Conservation (phyloP, 2,888 invertebrate species). For the Amphimallon solstitiale region DNA sequence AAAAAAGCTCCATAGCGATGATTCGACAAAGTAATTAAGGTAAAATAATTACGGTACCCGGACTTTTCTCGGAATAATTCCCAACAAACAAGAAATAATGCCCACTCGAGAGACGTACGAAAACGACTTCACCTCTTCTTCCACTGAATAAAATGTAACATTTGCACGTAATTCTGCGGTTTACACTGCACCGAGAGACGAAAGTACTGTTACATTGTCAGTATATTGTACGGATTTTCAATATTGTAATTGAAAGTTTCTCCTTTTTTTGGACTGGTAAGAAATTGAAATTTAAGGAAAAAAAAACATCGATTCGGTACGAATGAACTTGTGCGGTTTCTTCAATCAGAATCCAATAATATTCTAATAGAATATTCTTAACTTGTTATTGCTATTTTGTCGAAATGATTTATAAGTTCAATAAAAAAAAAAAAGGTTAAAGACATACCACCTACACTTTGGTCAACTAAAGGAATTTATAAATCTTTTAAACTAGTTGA, state of each 20-base stretch:
- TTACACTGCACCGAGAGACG: not conserved
- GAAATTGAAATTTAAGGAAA: not conserved
- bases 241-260: constrained; percentile 24
- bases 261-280: not conserved
- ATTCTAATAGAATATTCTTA: no score
- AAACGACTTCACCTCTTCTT: constrained; percentile 2
- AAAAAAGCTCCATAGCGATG: constrained; percentile 25
- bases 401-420: no score
- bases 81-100: not conserved
- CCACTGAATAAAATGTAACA: constrained; percentile 25
- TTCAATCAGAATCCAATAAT: no score
- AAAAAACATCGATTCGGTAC: constrained; percentile 4
- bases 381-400: no score
- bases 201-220: constrained; percentile 42
- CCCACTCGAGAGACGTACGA: not conserved
- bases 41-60: constrained; percentile 25
- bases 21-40: constrained; percentile 32
- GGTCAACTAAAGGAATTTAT: no score
- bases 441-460: no score
- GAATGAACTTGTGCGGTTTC: no score
- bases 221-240: constrained; percentile 43
- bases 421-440: no score
- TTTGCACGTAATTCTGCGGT: constrained; percentile 26
- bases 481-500: no score
- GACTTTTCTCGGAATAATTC: constrained; percentile 27